A percentile compares a stretch with the other conserved stretches of the same genome.
Conservation (phyloP, 2,888 invertebrate species). For the Philereme vetulata region DNA sequence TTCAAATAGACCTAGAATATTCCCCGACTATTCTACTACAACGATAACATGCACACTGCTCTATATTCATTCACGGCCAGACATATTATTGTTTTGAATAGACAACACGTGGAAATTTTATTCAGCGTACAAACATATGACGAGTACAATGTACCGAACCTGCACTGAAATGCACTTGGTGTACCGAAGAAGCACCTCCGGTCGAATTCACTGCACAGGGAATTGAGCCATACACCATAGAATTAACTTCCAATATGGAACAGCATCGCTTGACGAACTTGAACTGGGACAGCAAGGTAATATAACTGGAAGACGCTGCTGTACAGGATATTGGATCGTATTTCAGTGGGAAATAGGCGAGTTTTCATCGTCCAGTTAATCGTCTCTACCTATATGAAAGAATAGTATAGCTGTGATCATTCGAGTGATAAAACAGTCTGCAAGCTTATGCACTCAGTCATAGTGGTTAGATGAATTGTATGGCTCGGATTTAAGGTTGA, state of each 20-base stretch:
- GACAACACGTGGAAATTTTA: background rate
- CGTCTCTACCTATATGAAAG: background rate
- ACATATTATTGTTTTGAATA: background rate
- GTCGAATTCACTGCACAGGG: constrained; percentile 3
- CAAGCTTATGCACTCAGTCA: constrained; percentile 7
- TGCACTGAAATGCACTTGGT: constrained; percentile 20
- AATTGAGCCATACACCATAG: background rate
- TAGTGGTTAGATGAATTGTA: constrained; percentile 1
- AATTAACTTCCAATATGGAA: background rate
- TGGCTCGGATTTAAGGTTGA: background rate
- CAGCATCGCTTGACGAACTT: constrained; percentile 6
- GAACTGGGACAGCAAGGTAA: constrained; percentile 5
- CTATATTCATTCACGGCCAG: background rate
- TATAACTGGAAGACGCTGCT: constrained; percentile 5
- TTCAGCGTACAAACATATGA: background rate
- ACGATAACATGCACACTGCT: background rate
- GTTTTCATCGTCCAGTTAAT: background rate
- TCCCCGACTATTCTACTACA: too few species aligned
- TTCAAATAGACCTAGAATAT: too few species aligned
- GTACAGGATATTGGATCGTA: constrained; percentile 7
- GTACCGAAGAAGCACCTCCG: constrained; percentile 22
- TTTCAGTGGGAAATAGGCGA: background rate
- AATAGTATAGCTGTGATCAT: background rate
- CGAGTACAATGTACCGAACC: constrained; percentile 14
- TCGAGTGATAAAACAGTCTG: constrained; percentile 7